Evolutionary conservation across 2,797 vertebrate species (phyloP).

Genomic region (Melanotaenia parkinsoni): DNA sequence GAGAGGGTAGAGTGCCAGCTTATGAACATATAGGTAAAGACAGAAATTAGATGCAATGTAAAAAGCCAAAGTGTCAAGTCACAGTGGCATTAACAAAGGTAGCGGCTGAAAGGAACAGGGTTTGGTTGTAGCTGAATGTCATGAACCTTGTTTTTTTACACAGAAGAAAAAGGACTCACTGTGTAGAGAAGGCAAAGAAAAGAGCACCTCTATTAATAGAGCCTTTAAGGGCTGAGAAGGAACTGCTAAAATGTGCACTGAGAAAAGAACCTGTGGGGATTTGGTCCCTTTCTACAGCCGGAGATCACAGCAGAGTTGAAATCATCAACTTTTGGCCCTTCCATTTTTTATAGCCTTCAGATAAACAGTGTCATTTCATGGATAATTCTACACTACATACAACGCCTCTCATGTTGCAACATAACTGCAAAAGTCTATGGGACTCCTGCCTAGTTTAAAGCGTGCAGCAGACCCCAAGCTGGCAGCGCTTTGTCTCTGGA

Average conservation of each 20-base stretch:
- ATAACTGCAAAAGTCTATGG: slow-evolving; percentile 1
- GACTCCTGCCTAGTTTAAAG: slow-evolving; percentile 15
- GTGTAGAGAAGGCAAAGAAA: slow-evolving; percentile 50
- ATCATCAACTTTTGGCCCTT: slow-evolving; percentile 8
- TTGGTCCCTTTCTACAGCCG: slow-evolving; percentile 23
- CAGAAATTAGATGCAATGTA: not conserved
- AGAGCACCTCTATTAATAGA: slow-evolving; percentile 77
- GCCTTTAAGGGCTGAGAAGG: slow-evolving; percentile 61
- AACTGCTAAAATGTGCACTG: slow-evolving; percentile 48
- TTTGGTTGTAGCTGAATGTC: slow-evolving; percentile 36
- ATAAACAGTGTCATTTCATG: slow-evolving; percentile 25
- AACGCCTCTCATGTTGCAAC: slow-evolving; percentile 4
- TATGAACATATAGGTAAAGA: slow-evolving; percentile 13
- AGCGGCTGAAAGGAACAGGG: slow-evolving; percentile 6
- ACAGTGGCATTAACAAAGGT: slow-evolving; percentile 2
- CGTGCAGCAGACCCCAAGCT: slow-evolving; percentile 14
- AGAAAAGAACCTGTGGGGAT: slow-evolving; percentile 45
- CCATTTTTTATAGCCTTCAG: slow-evolving; percentile 19
- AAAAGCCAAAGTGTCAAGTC: slow-evolving; percentile 8
- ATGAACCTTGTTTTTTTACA: slow-evolving; percentile 37
- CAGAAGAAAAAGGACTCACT: slow-evolving; percentile 45
- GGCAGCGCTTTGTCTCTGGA: slow-evolving; percentile 34
- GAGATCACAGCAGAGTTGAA: slow-evolving; percentile 9
- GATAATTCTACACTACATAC: slow-evolving; percentile 2
- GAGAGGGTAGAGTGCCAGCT: slow-evolving; percentile 19